Base-by-base conservation (phyloP, 2,113 vertebrate genomes). In the Urocynchramus pylzowi region DNA sequence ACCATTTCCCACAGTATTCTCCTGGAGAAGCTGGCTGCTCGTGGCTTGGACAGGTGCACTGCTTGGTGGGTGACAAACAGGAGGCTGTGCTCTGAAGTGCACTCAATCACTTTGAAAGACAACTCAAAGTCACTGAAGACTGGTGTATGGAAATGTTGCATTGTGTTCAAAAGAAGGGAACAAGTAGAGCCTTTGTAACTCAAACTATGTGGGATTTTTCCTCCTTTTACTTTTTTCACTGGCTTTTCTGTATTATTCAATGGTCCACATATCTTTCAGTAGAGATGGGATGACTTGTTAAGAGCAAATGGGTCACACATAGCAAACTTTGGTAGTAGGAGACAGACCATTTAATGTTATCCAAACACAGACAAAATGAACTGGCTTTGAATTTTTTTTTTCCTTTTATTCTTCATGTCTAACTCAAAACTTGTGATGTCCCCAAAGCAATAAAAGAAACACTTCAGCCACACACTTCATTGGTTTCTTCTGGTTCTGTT, bases 41-140 rank as follows among this genome's bases (percentile, higher is more conserved):
- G 1, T 53, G 78, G 45, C 53, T 75, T n/a, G 39, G 53, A n/a
- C 16, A 52, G 19, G 23, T 52, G 45, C 23, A 17, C 27, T 65
- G 8, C 59, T 56, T 35, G 42, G 26, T 44, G 23, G 13, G 10
- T 53, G 45, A 68, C n/a, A 59, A 75, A 35, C 0, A 0, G 12
- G 24, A 45, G 10, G 12, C 14, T 70, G 42, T 0, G 0, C 26
- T 53, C 16, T 39, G 30, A 78, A 82, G 37, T 33, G 35, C 13
- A 6, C 21, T 37, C 0, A 0, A 11, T 61, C 9, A 45, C 22
- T 80, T 49, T 35, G 26, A 69, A 85, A 83, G 37, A 14, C 28
- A 88, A 6, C 27, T 81, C 67, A 54, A 79, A 86, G 28, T n/a
- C 73, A 47, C 39, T 49, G 59, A 74, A 67, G 14, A 54, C 8